Percentiles rank a stretch among this genome's conserved stretches.
phyloP scores from a whole-genome alignment of 2,113 vertebrate genomes.

The Strix uralensis region DNA sequence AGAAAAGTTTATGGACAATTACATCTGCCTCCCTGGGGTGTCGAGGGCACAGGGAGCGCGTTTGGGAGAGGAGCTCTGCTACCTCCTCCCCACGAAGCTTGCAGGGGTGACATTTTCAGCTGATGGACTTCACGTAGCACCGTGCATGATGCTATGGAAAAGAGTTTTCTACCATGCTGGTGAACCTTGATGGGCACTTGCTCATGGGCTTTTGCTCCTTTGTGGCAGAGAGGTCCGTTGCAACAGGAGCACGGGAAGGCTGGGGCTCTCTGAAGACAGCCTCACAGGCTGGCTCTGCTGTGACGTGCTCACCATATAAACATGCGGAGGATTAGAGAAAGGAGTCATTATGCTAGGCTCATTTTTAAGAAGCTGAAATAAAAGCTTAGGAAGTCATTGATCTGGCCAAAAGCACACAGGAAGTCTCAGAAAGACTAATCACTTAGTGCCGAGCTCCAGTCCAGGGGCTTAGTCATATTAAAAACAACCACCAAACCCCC shows the following conservation, averaged over 20 bases:
- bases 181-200: not conserved
- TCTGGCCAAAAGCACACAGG: not conserved
- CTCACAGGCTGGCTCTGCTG: not conserved
- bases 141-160: accelerated
- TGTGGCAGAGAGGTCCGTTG: not conserved
- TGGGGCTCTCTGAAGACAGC: not conserved
- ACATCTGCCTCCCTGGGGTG: not conserved
- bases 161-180: accelerated
- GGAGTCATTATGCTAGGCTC: not conserved
- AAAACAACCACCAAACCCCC: not conserved
- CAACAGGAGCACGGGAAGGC: not conserved
- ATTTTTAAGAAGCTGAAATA: conserved; percentile 6
- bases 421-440: not conserved
- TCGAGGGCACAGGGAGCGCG: accelerated
- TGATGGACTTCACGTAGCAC: not conserved
- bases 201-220: not conserved
- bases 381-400: conserved; percentile 19
- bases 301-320: not conserved
- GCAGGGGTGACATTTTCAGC: not conserved
- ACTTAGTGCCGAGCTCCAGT: not conserved
- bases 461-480: not conserved
- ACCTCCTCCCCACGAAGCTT: not conserved
- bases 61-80: not conserved
- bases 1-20: not conserved
- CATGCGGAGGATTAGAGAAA: not conserved